Evolutionary conservation across 2,113 vertebrate species (phyloP).

Genomic region (Limanda limanda): DNA sequence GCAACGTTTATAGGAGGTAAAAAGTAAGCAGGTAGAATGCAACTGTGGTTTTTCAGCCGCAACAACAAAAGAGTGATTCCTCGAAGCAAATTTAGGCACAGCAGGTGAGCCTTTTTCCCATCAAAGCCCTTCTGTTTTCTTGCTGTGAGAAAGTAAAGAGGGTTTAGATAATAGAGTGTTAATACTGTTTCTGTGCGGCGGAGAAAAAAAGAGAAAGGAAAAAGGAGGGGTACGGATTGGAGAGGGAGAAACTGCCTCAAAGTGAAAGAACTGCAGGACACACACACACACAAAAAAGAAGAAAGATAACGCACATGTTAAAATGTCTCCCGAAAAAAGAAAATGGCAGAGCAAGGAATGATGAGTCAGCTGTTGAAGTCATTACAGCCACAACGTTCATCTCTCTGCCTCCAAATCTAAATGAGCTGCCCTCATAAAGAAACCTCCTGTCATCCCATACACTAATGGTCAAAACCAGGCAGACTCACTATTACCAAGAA

Average conservation of each 20-base stretch:
- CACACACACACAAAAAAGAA: neutral
- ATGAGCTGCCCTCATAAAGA: conserved; percentile 28
- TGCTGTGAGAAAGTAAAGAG: conserved; percentile 49
- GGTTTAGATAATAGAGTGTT: conserved; percentile 57
- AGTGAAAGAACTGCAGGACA: conserved; percentile 26
- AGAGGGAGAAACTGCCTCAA: neutral
- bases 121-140: conserved; percentile 49
- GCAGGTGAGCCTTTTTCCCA: conserved; percentile 56
- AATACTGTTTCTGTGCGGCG: conserved; percentile 46
- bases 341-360: conserved; percentile 25
- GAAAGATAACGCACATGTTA: conserved; percentile 9
- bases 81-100: conserved; percentile 63
- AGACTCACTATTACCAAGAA: conserved; percentile 5
- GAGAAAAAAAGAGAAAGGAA: neutral
- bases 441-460: conserved; percentile 34
- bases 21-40: conserved; percentile 73
- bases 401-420: conserved; percentile 29
- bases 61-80: conserved; percentile 59
- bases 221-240: conserved; percentile 6
- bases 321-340: conserved; percentile 23
- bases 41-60: conserved; percentile 66
- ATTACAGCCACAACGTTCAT: conserved; percentile 26
- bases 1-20: conserved; percentile 79
- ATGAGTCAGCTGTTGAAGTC: conserved; percentile 50
- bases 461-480: conserved; percentile 5